Evolutionary conservation across 1,140 invertebrate genomes (phyloP).

Genomic region (Stegodyphus mimosarum): DNA sequence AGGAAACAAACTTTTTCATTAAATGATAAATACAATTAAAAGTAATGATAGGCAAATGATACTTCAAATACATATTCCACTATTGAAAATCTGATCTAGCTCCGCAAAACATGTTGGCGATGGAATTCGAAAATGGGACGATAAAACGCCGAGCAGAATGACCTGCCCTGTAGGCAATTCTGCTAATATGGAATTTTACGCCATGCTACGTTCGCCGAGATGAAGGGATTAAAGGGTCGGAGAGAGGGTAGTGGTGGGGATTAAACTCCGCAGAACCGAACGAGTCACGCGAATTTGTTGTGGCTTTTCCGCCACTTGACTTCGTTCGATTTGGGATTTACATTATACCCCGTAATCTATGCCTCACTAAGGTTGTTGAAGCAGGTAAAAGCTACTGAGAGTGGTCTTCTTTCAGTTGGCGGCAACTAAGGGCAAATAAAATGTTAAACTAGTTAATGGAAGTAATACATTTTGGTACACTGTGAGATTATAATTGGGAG

Average conservation of each 20-base stretch:
- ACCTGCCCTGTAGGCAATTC: not conserved
- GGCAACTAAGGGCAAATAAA: no score
- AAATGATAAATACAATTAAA: not conserved
- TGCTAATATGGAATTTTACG: conserved; percentile 54
- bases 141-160: not conserved
- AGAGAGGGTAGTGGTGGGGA: not conserved
- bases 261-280: conserved; percentile 10
- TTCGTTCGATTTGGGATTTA: no score
- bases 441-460: no score
- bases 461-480: no score
- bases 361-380: no score
- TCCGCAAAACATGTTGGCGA: not conserved
- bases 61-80: not conserved
- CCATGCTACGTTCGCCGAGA: conserved; percentile 14
- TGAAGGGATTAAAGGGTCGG: conserved; percentile 38
- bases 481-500: no score
- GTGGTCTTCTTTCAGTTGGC: no score
- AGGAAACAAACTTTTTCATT: not conserved
- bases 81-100: not conserved
- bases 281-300: not conserved
- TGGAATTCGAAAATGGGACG: not conserved
- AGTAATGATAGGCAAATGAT: not conserved
- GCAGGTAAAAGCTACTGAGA: no score
- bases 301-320: conserved; percentile 48
- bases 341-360: no score